Evolutionary conservation across 2,113 vertebrate genomes (phyloP).

Genomic region (Ailurus styani): DNA sequence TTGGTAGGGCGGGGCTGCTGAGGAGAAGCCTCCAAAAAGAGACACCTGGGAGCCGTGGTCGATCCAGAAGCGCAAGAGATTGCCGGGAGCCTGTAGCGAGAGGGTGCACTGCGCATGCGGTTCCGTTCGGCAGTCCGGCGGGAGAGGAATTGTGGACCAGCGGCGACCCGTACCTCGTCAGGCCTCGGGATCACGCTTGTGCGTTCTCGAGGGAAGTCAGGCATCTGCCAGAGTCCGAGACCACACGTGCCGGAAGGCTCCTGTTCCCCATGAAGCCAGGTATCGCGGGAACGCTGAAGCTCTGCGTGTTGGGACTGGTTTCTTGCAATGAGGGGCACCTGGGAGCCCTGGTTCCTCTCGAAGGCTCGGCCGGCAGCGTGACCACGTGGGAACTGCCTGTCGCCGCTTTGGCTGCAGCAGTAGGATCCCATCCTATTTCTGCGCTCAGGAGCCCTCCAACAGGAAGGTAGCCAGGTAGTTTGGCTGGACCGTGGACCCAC

Average conservation of each 20-base stretch:
- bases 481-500: neutral
- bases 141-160: neutral
- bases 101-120: neutral
- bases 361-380: too few relatives aligned
- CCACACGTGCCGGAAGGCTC: fast-evolving
- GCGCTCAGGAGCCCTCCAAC: neutral
- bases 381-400: neutral
- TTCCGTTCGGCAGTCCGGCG: fast-evolving
- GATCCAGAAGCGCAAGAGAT: fast-evolving
- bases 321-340: neutral
- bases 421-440: neutral
- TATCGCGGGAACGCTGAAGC: neutral
- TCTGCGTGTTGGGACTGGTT: neutral
- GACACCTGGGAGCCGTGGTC: fast-evolving
- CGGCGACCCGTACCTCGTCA: neutral
- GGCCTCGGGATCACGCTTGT: fast-evolving
- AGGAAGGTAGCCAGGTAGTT: neutral
- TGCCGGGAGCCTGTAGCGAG: fast-evolving
- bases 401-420: neutral
- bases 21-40: neutral
- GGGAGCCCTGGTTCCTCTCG: neutral
- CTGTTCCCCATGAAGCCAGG: neutral
- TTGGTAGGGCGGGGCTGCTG: fast-evolving
- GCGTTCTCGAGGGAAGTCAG: neutral
- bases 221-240: neutral